Conservation (phyloP, 2,113 vertebrate genomes). For the Emydura subglobosa region DNA sequence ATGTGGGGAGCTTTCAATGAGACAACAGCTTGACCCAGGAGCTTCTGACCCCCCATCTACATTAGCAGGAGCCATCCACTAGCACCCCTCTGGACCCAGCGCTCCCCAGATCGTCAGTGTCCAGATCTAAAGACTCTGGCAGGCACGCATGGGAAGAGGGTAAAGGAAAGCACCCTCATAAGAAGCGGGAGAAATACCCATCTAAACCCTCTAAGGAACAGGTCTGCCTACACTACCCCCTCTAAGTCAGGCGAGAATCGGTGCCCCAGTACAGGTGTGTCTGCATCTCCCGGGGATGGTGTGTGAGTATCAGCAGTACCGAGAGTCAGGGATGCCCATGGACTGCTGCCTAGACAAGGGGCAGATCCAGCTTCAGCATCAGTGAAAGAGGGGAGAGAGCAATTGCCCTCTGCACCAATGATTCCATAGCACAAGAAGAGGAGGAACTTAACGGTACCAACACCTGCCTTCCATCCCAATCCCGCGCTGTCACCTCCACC, state of each 20-base stretch:
- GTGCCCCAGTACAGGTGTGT: background rate
- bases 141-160: background rate
- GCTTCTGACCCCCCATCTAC: background rate
- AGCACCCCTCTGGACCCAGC: no score
- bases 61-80: background rate
- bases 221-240: background rate
- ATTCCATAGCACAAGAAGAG: no score
- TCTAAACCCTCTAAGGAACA: background rate
- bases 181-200: background rate
- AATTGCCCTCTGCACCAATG: no score
- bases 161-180: background rate
- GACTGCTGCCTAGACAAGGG: background rate
- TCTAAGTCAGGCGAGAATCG: background rate
- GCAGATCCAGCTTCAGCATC: no score
- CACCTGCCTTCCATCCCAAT: no score
- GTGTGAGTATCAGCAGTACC: background rate
- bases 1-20: background rate
- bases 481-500: no score
- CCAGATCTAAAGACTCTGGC: background rate
- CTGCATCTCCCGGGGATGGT: background rate
- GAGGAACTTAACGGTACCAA: no score
- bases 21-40: background rate
- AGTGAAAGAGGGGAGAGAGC: no score
- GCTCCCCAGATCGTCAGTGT: background rate
- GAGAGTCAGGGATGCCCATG: background rate